A percentile compares a stretch with the other conserved stretches of the same genome.
Evolutionary conservation across 2,113 vertebrate species (phyloP).

Genomic region (Microcebus griseorufus): DNA sequence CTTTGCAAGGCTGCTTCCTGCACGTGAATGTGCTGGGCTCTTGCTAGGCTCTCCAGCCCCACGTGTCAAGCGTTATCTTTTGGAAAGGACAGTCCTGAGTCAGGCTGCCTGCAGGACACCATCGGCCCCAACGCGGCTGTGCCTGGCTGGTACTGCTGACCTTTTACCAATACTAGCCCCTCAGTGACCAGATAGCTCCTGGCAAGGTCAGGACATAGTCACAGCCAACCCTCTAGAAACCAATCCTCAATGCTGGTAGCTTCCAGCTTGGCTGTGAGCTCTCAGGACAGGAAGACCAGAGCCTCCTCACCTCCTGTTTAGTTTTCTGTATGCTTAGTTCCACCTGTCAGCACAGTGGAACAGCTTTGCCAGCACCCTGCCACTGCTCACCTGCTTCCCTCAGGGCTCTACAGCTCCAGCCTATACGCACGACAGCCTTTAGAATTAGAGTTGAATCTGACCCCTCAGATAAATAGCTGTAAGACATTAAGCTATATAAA

Average conservation of each 20-base stretch:
- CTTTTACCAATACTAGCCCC: not conserved
- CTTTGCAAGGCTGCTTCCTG: not conserved
- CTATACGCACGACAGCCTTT: not conserved
- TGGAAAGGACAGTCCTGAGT: not conserved
- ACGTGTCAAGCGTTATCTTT: accelerated
- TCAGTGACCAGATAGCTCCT: not conserved
- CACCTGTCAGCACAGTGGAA: not conserved
- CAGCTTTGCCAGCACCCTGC: not conserved
- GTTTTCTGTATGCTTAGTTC: not conserved
- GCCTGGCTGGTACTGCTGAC: not conserved
- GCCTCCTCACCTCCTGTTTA: not conserved
- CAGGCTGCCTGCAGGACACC: not conserved
- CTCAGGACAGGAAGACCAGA: not conserved
- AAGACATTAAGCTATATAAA: not conserved
- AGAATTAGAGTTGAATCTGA: not conserved
- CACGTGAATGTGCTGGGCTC: accelerated
- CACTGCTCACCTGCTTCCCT: not conserved
- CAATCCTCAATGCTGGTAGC: not conserved
- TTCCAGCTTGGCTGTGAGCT: not conserved
- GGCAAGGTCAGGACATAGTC: not conserved
- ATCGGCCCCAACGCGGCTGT: not conserved
- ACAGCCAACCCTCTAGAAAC: not conserved
- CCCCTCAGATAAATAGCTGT: not conserved
- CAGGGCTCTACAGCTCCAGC: too few species aligned
- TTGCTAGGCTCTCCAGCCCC: not conserved